Evolutionary conservation across 2,888 invertebrate genomes (phyloP), one percentile per base, ranked within the genome.

Genomic region (Campaea margaritaria): DNA sequence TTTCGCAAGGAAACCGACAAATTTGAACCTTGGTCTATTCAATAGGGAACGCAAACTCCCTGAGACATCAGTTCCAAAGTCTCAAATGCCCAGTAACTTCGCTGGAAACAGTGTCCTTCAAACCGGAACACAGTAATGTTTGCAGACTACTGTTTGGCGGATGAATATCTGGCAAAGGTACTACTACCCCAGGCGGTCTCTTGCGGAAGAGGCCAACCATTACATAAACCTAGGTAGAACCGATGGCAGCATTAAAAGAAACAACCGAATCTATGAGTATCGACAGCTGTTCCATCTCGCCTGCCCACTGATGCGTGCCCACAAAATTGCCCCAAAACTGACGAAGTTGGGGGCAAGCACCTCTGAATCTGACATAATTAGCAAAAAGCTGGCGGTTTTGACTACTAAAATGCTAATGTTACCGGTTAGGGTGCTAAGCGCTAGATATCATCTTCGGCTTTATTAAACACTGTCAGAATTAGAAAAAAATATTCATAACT

Each of bases 1-100:
- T 73, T 71, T 68, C 67, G 66, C 47, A 67, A 65, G 31, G 9
- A 31, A 3, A 31, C 2, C 10, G 60, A 43, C 31, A 42, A 38
- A 47, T 31, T 31, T 28, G 42, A 21, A 43, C 21, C 43, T 43
- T 43, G 43, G 36, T 3, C 11, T 34, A 11, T 21, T 21, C n/a
- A n/a, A n/a, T n/a, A n/a, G n/a, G n/a, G n/a, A n/a, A n/a, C n/a
- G n/a, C n/a, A n/a, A n/a, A n/a, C n/a, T n/a, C n/a, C n/a, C n/a
- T n/a, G n/a, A n/a, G n/a, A n/a, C n/a, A n/a, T n/a, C n/a, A n/a
- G n/a, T n/a, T n/a, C n/a, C n/a, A n/a, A n/a, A n/a, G n/a, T n/a
- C n/a, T n/a, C n/a, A n/a, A n/a, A n/a, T n/a, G n/a, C n/a, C n/a
- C n/a, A n/a, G n/a, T n/a, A n/a, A n/a, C n/a, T n/a, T n/a, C n/a